Evolutionary conservation across 2,888 invertebrate genomes (phyloP).

Genomic region (Lysandra coridon): DNA sequence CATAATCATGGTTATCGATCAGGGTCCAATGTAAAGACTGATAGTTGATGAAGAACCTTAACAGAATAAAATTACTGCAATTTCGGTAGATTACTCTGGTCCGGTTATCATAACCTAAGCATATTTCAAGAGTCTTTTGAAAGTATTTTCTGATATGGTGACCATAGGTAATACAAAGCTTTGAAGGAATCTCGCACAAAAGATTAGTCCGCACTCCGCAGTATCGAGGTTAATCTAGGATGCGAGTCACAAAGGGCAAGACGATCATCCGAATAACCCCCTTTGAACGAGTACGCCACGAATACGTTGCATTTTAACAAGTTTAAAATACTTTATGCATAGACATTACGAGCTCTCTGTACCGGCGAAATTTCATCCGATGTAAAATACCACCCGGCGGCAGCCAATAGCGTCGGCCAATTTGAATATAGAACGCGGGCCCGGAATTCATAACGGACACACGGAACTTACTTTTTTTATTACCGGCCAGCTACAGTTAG

Average conservation of each 20-base stretch:
- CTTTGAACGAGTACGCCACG: constrained; percentile 53
- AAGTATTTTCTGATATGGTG: background rate
- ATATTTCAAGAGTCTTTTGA: background rate
- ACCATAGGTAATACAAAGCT: background rate
- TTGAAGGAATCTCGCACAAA: constrained; percentile 1
- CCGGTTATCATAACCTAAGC: too few relatives aligned
- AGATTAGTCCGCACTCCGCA: constrained; percentile 33
- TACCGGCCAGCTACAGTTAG: constrained; percentile 26
- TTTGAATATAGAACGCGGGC: constrained; percentile 78
- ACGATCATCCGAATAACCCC: constrained; percentile 54
- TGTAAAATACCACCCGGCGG: constrained; percentile 56
- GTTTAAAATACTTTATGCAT: constrained; percentile 79
- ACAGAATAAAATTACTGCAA: too few relatives aligned
- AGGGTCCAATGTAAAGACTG: too few relatives aligned
- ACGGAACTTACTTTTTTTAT: constrained; percentile 56
- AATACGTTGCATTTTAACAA: constrained; percentile 78
- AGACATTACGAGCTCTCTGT: constrained; percentile 70
- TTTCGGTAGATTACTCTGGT: too few relatives aligned
- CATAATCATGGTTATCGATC: too few relatives aligned
- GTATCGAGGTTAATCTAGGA: constrained; percentile 42
- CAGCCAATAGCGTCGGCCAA: constrained; percentile 56
- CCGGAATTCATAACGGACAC: constrained; percentile 75
- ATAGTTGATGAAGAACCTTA: too few relatives aligned
- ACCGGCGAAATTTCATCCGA: constrained; percentile 55
- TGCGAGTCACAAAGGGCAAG: constrained; percentile 57